phyloP scores from a whole-genome alignment of 2,113 vertebrate genomes.

The Columbina picui region DNA sequence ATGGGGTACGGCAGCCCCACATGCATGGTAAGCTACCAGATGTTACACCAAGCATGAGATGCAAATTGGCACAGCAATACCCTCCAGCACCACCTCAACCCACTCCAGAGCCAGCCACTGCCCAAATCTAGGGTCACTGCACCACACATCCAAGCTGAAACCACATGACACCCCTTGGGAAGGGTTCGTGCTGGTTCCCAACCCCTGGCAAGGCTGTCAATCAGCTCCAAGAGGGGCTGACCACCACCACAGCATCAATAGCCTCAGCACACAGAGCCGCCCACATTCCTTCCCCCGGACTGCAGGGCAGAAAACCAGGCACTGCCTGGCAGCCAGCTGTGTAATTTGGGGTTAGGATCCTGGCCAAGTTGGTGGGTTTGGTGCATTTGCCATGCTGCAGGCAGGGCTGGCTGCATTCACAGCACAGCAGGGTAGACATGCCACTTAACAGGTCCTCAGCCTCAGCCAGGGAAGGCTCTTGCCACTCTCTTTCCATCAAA shows the following conservation, averaged over 20 bases:
- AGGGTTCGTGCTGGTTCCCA: background rate
- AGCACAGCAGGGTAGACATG: background rate
- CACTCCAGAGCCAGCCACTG: background rate
- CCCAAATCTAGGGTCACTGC: background rate
- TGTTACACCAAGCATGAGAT: background rate
- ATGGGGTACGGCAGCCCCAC: background rate
- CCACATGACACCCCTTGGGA: fast-evolving
- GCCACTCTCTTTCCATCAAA: background rate
- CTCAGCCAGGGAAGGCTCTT: background rate
- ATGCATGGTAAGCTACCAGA: background rate
- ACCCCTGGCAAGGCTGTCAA: background rate
- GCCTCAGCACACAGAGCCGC: fast-evolving
- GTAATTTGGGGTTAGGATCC: conserved; percentile 6
- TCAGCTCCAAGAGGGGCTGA: background rate
- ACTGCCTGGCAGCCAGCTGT: background rate
- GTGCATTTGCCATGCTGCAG: background rate
- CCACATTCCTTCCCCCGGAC: background rate
- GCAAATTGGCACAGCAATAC: background rate
- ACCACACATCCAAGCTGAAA: fast-evolving
- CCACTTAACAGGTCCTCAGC: background rate
- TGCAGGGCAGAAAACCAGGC: background rate
- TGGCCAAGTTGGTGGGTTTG: background rate
- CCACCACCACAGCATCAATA: background rate
- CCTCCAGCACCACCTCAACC: background rate
- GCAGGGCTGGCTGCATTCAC: background rate